phyloP scores from a whole-genome alignment of 2,797 vertebrate genomes.

The Esox masquinongy region DNA sequence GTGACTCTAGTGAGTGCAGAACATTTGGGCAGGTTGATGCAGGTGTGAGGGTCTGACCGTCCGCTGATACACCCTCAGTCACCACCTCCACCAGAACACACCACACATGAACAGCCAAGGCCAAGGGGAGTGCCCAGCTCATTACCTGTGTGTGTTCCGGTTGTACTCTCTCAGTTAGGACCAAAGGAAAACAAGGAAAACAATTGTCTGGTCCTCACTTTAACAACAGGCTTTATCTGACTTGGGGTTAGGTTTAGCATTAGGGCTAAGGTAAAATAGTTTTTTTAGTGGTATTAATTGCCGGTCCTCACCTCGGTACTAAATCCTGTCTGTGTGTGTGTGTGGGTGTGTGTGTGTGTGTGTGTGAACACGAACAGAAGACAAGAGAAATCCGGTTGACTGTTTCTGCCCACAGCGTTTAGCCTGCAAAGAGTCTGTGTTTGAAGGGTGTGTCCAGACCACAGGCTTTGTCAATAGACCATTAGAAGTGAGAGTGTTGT shows the following conservation, averaged over 20 bases:
- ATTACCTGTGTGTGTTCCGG: background rate
- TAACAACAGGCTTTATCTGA: too few relatives aligned
- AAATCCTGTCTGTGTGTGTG: constrained; percentile 1
- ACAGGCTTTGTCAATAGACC: background rate
- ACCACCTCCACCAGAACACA: background rate
- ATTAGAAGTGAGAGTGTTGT: background rate
- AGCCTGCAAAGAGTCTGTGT: background rate
- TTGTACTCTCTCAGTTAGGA: too few relatives aligned
- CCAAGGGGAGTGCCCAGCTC: background rate
- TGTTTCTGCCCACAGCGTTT: background rate
- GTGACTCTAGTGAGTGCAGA: background rate
- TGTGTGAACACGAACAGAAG: background rate
- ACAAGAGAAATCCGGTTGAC: background rate
- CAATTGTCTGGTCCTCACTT: too few relatives aligned
- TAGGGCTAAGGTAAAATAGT: too few relatives aligned
- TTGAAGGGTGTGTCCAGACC: background rate
- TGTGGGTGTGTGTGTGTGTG: constrained; percentile 12
- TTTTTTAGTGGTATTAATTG: too few relatives aligned
- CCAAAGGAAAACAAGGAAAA: too few relatives aligned
- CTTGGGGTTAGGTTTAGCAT: too few relatives aligned
- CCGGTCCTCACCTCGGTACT: too few relatives aligned
- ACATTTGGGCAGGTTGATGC: background rate
- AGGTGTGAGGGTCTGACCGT: background rate
- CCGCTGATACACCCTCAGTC: background rate
- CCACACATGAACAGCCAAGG: background rate